phyloP scores from a whole-genome alignment of 2,113 vertebrate species.

The Oreochromis aureus region DNA sequence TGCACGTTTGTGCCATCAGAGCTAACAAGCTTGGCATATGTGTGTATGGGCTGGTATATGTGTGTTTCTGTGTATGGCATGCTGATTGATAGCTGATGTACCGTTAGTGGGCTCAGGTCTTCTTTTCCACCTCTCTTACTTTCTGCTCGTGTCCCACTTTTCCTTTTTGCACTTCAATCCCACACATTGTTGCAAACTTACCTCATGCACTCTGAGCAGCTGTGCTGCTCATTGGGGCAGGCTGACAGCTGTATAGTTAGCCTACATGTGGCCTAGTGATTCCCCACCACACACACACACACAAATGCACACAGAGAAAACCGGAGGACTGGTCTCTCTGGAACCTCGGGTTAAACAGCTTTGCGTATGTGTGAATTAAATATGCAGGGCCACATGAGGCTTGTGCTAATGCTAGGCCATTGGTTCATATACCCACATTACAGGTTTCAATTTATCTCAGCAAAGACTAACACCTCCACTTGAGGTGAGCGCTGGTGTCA shows the following conservation, averaged over 20 bases:
- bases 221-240: background rate
- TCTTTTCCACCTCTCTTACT: background rate
- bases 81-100: conserved; percentile 3
- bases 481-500: conserved; percentile 19
- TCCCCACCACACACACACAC: background rate
- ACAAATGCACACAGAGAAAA: background rate
- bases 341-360: conserved; percentile 13
- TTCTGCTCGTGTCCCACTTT: background rate
- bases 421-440: conserved; percentile 21
- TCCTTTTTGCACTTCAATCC: background rate
- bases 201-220: conserved; percentile 6
- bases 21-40: conserved; percentile 40
- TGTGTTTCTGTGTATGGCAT: background rate
- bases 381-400: conserved; percentile 22
- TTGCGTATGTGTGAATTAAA: conserved; percentile 12
- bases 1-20: conserved; percentile 16
- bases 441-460: conserved; percentile 29
- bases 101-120: background rate
- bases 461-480: conserved; percentile 37
- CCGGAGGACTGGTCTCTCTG: background rate
- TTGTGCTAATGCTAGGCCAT: background rate
- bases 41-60: background rate
- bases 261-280: background rate
- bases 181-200: background rate
- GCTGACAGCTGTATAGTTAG: conserved; percentile 28